A percentile compares a stretch with the other conserved stretches of the same genome.
phyloP scores from a whole-genome alignment of 2,888 invertebrate genomes.

The Parthenolecanium corni region DNA sequence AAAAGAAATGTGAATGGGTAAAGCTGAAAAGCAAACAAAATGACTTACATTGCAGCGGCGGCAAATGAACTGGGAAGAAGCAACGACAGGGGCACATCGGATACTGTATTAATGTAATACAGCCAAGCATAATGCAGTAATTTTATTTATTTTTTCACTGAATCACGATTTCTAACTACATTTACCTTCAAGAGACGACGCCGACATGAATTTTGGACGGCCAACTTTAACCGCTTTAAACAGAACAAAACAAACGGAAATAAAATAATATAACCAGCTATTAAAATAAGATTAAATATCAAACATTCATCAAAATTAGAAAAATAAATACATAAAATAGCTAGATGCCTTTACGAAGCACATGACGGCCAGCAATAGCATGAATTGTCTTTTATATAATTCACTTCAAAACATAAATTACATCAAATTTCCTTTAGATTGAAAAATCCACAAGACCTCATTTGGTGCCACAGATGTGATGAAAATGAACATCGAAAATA shows the following conservation, averaged over 20 bases:
- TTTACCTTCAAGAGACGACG: conserved; percentile 42
- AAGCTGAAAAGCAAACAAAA: conserved; percentile 31
- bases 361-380: no score
- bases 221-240: conserved; percentile 44
- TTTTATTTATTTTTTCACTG: conserved; percentile 15
- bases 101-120: conserved; percentile 24
- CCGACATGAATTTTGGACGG: conserved; percentile 41
- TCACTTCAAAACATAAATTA: no score
- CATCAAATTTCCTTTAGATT: no score
- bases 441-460: no score
- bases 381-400: no score
- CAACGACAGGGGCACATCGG: conserved; percentile 31
- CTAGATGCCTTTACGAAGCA: no score
- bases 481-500: no score
- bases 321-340: no score
- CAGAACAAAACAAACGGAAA: conserved; percentile 33
- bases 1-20: conserved; percentile 1
- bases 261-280: conserved; percentile 18
- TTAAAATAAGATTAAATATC: not conserved
- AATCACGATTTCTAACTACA: conserved; percentile 25
- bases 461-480: no score
- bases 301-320: not conserved
- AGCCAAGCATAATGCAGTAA: conserved; percentile 23
- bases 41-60: conserved; percentile 31
- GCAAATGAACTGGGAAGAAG: conserved; percentile 21